Evolutionary conservation across 2,888 invertebrate species (phyloP), one percentile per base, ranked within the genome.

Genomic region (Melangyna quadrimaculata): DNA sequence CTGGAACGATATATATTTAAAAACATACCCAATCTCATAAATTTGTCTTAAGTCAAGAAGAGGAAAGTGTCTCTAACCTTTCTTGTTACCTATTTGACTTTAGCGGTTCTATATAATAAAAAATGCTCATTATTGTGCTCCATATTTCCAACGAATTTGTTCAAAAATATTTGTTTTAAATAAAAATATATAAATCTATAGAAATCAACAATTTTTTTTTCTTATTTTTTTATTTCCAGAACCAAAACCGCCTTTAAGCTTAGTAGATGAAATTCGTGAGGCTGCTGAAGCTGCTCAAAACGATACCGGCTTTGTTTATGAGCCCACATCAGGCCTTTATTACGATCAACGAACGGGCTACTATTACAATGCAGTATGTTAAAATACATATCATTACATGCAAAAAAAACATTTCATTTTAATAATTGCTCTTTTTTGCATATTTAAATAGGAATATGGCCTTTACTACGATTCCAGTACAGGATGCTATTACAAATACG

Each of bases 381-480:
- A 4, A 51, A 59, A 35, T 65, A 63, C 17, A 17, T n/a, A 27
- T 14, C 24, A 51, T 14, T 27, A 8, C 9, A n/a, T 22, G 6
- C 43, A 32, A 43, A 43, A 14, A 48, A 40, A n/a, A 2, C 35
- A 17, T 17, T 32, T 53, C 59, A 17, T 29, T 37, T 53, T 69
- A 48, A 27, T 22, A 22, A 9, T 6, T 24, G 29, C 67, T 72
- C 35, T 74, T 29, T 74, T 87, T 88, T 92, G 0, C n/a, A n/a
- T n/a, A 7, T 43, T 9, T 17, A 0, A n/a, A 51, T 89, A 98
- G 98, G 96, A 96, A 91, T 94, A 96, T 89, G 96, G 96, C 1
- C 93, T 98, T 32, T 98, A 98, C 91, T 98, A 98, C 90, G 97
- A 98, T 91, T 96, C 97, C 7, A 95, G 95, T 87, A 95, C 95